Conservation (phyloP, 2,797 vertebrate genomes). For the Moxostoma hubbsi region DNA sequence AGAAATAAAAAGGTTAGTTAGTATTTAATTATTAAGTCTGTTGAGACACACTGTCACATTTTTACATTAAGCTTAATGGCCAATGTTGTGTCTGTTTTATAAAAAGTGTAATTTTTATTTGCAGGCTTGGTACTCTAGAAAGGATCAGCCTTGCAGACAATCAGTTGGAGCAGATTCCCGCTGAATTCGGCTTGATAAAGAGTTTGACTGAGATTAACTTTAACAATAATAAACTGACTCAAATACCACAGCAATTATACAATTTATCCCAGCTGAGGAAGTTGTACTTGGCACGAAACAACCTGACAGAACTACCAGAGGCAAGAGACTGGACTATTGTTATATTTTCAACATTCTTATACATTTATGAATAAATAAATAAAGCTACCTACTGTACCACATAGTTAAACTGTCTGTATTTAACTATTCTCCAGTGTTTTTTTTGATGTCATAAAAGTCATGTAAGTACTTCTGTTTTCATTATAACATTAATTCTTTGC, state of each 20-base stretch:
- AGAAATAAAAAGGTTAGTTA: conserved; percentile 76
- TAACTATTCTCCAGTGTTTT: too few relatives aligned
- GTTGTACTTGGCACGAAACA: conserved; percentile 76
- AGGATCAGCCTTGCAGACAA: conserved; percentile 74
- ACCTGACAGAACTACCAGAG: conserved; percentile 72
- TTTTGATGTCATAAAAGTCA: neutral
- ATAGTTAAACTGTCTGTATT: too few relatives aligned
- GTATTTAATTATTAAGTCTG: too few relatives aligned
- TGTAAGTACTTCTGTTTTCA: neutral
- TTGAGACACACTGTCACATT: too few relatives aligned
- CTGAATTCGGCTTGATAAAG: conserved; percentile 72
- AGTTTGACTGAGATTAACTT: conserved; percentile 73
- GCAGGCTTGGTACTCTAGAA: conserved; percentile 66
- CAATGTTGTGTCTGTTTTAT: neutral
- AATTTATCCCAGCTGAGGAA: conserved; percentile 69
- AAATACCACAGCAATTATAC: conserved; percentile 72
- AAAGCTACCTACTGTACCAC: too few relatives aligned
- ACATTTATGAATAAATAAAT: neutral
- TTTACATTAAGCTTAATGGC: too few relatives aligned
- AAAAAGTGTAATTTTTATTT: neutral
- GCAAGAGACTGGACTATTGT: conserved; percentile 57
- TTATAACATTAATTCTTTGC: conserved; percentile 43
- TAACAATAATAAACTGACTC: conserved; percentile 71
- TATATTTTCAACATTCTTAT: neutral
- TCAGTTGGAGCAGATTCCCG: conserved; percentile 70